Evolutionary conservation across 2,113 vertebrate genomes (phyloP).

Genomic region (Nanorana parkeri): DNA sequence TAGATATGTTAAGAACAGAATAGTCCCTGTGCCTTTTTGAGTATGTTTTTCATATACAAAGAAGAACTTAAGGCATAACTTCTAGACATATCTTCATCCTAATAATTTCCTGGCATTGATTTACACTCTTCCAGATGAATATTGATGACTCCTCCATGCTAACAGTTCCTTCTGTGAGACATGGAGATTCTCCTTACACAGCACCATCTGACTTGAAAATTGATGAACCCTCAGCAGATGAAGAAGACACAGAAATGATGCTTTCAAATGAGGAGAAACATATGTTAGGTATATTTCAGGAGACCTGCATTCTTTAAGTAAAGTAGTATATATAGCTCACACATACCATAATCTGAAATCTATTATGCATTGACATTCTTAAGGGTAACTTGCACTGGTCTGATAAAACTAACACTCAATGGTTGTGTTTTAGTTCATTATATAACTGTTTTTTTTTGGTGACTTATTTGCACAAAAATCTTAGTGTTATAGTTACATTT

Average conservation of each 20-base stretch:
- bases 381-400: too few relatives aligned
- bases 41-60: not conserved
- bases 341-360: too few relatives aligned
- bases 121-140: constrained; percentile 14
- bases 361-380: too few relatives aligned
- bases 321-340: not conserved
- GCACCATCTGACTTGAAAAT: not conserved
- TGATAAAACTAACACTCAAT: too few relatives aligned
- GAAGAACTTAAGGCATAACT: not conserved
- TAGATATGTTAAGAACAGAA: not conserved
- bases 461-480: too few relatives aligned
- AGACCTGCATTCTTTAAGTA: not conserved
- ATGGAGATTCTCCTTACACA: not conserved
- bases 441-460: too few relatives aligned
- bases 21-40: not conserved
- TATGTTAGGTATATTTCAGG: constrained; percentile 33
- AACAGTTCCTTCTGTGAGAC: not conserved
- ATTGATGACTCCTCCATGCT: not conserved
- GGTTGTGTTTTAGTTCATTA: too few relatives aligned
- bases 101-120: not conserved
- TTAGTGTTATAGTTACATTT: too few relatives aligned
- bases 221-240: not conserved
- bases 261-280: constrained; percentile 54
- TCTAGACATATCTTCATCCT: not conserved
- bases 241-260: constrained; percentile 32